These are phyloP conservation scores for Abrostola tripartita DNA, from an alignment of 2,888 invertebrate genomes.

Conservation along the genomic window DNA sequence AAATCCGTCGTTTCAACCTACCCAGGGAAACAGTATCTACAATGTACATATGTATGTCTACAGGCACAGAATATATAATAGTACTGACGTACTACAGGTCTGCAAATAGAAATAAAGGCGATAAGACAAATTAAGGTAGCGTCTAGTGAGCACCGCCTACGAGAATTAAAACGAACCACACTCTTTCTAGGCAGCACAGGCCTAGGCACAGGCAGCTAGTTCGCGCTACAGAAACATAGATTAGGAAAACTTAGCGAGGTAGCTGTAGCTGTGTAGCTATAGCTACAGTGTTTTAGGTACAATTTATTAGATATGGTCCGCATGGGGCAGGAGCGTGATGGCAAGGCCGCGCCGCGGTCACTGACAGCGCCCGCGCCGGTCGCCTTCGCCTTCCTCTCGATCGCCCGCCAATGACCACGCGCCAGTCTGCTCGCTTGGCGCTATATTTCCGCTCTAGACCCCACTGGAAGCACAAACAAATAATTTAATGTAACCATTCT, in stretches of 20 bases:
- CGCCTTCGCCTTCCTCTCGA: conserved; percentile 31
- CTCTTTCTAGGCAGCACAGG: no score
- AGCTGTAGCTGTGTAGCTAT: background rate
- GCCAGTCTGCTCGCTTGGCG: conserved; percentile 14
- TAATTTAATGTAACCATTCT: no score
- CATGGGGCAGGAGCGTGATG: conserved; percentile 24
- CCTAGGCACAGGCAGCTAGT: background rate
- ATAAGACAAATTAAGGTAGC: background rate
- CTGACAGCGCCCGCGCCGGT: conserved; percentile 64
- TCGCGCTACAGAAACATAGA: background rate
- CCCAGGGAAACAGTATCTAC: no score
- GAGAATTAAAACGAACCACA: background rate
- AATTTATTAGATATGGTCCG: background rate
- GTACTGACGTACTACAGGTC: no score
- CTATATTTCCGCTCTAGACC: conserved; percentile 38
- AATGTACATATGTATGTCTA: no score
- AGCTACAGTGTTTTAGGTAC: background rate
- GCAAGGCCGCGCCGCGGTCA: conserved; percentile 76
- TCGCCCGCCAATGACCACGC: conserved; percentile 32
- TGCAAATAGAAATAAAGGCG: conserved; percentile 1
- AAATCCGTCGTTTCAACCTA: no score
- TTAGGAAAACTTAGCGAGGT: background rate
- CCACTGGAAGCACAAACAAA: conserved; percentile 9
- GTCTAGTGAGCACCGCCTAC: background rate
- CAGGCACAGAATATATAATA: no score